These are phyloP conservation scores for Euplexia lucipara DNA, from an alignment of 2,888 invertebrate species.

Conservation along the genomic window DNA sequence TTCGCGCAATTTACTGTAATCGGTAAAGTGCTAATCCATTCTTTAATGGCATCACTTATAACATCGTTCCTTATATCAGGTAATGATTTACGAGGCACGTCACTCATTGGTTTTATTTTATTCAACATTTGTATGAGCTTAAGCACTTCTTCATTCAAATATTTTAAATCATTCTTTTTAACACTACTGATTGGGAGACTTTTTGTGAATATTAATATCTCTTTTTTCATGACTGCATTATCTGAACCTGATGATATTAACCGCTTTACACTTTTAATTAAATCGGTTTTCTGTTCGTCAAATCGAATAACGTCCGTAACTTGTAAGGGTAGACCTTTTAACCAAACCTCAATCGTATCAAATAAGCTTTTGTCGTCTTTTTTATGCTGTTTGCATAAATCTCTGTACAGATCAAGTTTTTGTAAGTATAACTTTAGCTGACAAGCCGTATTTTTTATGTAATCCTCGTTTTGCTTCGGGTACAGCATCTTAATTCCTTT, in stretches of 20 bases:
- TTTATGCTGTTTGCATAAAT: slow-evolving; percentile 10
- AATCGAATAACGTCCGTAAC: slow-evolving; percentile 25
- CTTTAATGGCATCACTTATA: slow-evolving; percentile 28
- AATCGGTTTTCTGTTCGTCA: slow-evolving; percentile 40
- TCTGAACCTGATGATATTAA: slow-evolving; percentile 26
- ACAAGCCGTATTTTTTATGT: slow-evolving; percentile 14
- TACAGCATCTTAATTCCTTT: slow-evolving; percentile 25
- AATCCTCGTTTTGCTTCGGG: slow-evolving; percentile 18
- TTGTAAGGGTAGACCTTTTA: slow-evolving; percentile 45
- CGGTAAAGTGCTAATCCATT: slow-evolving; percentile 45
- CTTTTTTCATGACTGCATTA: slow-evolving; percentile 37
- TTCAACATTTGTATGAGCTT: slow-evolving; percentile 27
- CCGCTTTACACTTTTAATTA: slow-evolving; percentile 45
- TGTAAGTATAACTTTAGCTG: slow-evolving; percentile 34
- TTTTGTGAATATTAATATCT: slow-evolving; percentile 48
- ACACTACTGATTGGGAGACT: slow-evolving; percentile 41
- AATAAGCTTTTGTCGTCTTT: slow-evolving; percentile 22
- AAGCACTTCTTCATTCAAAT: slow-evolving; percentile 27
- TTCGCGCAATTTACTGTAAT: slow-evolving; percentile 19
- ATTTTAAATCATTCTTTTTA: slow-evolving; percentile 18
- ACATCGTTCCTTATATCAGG: slow-evolving; percentile 4
- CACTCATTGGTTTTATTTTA: not conserved
- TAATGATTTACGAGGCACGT: not conserved
- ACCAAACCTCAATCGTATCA: slow-evolving; percentile 47
- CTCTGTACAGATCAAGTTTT: slow-evolving; percentile 8